Base-by-base conservation (phyloP, 2,888 invertebrate genomes). In the Callinectes sapidus region DNA sequence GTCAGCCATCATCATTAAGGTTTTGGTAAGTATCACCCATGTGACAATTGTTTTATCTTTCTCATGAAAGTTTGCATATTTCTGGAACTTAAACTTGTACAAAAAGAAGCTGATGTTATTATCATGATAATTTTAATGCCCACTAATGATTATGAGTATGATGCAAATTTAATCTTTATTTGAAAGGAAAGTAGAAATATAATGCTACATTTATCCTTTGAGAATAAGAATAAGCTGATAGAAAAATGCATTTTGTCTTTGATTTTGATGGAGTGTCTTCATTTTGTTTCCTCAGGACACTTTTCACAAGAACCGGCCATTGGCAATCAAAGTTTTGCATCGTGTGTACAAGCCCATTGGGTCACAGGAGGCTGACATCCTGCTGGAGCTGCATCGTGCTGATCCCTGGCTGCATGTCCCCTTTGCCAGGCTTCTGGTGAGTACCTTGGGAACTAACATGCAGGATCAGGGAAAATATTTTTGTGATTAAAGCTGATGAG, bases 1-100 rank as follows among this genome's bases (percentile, higher is more conserved):
- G 94, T 94, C 94, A n/a, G 94, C 94, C 86, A 91, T 94, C 71
- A 94, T 94, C 86, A 93, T 94, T 32, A 94, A 94, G 91, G 94
- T 92, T 66, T 81, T 94, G 92, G 94, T 94, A 87, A 94, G 91
- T 48, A 81, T 48, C n/a, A 85, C 16, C 87, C n/a, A 10, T 32
- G 13, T 87, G 14, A 28, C 35, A 35, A 42, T 54, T 48, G 23
- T 10, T 87, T 87, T 48, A 0, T 48, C 3, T 90, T 48, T 66
- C 71, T 81, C 71, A 71, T 71, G 1, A 28, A 28, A 23, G 28
- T 1, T 23, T 71, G 23, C 71, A 71, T 23, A 71, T 71, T 71
- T 71, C 28, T 28, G 2, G 28, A 28, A 71, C 13, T 71, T 10
- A n/a, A 71, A n/a, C 23, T 23, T 71, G 13, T 48, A 48, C 48